Conservation (phyloP, 2,888 invertebrate genomes). For the Pristionchus entomophagus region DNA sequence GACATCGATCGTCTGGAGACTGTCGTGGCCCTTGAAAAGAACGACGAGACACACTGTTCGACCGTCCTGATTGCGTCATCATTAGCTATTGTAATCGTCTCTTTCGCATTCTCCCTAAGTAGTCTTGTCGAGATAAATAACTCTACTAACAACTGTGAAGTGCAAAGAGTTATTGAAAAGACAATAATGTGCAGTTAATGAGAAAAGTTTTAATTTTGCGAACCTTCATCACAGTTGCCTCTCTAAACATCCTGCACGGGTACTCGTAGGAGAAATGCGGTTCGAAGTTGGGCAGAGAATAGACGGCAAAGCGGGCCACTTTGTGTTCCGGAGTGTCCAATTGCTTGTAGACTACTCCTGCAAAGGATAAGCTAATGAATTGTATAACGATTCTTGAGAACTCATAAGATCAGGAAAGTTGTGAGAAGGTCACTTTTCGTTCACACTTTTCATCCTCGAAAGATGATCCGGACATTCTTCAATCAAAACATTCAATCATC, state of each 20-base stretch:
- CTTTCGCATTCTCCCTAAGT: no score
- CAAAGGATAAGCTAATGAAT: not conserved
- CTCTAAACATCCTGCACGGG: constrained; percentile 68
- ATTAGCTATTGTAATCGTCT: no score
- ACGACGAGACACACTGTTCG: constrained; percentile 56
- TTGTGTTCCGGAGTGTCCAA: constrained; percentile 72
- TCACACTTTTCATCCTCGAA: no score
- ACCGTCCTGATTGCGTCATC: constrained; percentile 52
- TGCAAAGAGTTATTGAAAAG: no score
- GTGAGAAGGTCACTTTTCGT: no score
- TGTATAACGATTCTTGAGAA: not conserved
- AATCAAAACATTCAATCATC: no score
- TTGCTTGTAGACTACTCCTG: constrained; percentile 64
- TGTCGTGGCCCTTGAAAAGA: constrained; percentile 65
- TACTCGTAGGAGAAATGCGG: constrained; percentile 69
- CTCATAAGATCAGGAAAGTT: no score
- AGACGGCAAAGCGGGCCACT: constrained; percentile 64
- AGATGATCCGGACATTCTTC: no score
- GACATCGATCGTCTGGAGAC: constrained; percentile 63
- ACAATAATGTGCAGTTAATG: no score
- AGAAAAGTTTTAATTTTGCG: no score
- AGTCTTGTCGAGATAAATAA: no score
- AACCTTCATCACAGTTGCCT: constrained; percentile 64
- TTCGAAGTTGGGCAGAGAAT: constrained; percentile 57
- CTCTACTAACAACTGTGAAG: no score